These are phyloP conservation scores for Zygothrica quintamaculata DNA, from an alignment of 2,888 invertebrate species.

Conservation along the genomic window DNA sequence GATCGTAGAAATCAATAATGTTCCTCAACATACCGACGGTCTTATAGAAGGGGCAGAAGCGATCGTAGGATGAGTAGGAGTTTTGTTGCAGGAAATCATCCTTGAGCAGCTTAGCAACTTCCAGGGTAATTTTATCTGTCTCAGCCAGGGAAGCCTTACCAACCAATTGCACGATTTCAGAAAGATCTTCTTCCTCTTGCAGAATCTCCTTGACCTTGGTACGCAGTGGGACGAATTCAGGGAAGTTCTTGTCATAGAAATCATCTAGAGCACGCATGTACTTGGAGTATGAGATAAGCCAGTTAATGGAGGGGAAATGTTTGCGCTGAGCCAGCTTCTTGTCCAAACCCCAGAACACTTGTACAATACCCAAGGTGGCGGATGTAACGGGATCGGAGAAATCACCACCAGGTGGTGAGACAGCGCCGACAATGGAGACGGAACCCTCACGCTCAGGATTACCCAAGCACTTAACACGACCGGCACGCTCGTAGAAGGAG, in stretches of 20 bases:
- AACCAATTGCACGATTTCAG: conserved; percentile 99
- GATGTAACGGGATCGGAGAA: conserved; percentile 99
- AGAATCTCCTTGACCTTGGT: conserved; percentile 98
- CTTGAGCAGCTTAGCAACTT: conserved; percentile 98
- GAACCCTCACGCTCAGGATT: conserved; percentile 99
- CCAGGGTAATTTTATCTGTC: conserved; percentile 99
- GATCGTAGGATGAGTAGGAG: conserved; percentile 97
- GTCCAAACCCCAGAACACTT: conserved; percentile 99
- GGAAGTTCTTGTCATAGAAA: conserved; percentile 99
- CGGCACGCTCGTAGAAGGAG: conserved; percentile 99
- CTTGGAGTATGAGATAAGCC: conserved; percentile 99
- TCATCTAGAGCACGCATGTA: conserved; percentile 99
- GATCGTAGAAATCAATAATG: conserved; percentile 99
- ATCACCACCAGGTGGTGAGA: conserved; percentile 99
- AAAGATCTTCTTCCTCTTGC: conserved; percentile 99
- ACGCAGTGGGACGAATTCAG: conserved; percentile 98
- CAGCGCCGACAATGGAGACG: conserved; percentile 99
- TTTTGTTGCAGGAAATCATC: conserved; percentile 99
- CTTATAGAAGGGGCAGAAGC: conserved; percentile 99
- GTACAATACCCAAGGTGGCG: conserved; percentile 99
- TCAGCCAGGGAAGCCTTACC: conserved; percentile 99
- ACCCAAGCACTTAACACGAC: conserved; percentile 97
- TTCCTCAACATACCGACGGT: conserved; percentile 99
- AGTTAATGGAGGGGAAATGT: conserved; percentile 99
- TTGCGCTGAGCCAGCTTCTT: conserved; percentile 99